Conservation (phyloP, 2,113 vertebrate species). For the Psilopogon haemacephalus region DNA sequence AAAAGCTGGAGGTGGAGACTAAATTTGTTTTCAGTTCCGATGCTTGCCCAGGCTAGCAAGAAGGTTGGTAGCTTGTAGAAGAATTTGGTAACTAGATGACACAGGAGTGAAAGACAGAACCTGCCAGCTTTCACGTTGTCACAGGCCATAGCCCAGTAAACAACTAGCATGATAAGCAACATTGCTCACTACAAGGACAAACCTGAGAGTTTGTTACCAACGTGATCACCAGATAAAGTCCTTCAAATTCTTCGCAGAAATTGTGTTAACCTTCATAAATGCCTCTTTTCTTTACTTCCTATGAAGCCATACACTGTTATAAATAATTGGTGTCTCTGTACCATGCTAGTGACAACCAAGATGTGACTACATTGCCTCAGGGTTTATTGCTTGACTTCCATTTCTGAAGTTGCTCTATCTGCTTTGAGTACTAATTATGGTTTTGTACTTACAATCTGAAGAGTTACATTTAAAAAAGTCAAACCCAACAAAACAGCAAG, state of each 20-base stretch:
- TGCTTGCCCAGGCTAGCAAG: neutral
- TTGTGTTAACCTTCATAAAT: conserved; percentile 28
- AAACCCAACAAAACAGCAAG: neutral
- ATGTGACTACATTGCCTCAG: neutral
- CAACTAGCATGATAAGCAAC: neutral
- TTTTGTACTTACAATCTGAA: neutral
- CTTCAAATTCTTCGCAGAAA: conserved; percentile 1
- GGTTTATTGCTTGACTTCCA: neutral
- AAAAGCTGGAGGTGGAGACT: neutral
- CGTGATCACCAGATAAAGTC: neutral
- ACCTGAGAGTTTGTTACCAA: neutral
- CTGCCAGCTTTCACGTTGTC: neutral
- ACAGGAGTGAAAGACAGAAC: neutral
- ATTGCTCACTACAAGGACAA: neutral
- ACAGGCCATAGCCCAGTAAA: neutral
- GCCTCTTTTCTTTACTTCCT: neutral
- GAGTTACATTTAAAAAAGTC: neutral
- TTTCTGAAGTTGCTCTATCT: conserved; percentile 32
- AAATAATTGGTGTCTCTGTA: neutral
- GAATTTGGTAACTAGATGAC: neutral
- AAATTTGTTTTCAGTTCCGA: neutral
- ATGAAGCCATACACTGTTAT: neutral
- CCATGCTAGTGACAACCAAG: neutral
- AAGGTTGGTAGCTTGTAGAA: neutral
- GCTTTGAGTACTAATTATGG: neutral